A percentile compares a stretch with the other conserved stretches of the same genome.
phyloP scores from a whole-genome alignment of 1,140 invertebrate species.

The Pseudomyrmex concolor region DNA sequence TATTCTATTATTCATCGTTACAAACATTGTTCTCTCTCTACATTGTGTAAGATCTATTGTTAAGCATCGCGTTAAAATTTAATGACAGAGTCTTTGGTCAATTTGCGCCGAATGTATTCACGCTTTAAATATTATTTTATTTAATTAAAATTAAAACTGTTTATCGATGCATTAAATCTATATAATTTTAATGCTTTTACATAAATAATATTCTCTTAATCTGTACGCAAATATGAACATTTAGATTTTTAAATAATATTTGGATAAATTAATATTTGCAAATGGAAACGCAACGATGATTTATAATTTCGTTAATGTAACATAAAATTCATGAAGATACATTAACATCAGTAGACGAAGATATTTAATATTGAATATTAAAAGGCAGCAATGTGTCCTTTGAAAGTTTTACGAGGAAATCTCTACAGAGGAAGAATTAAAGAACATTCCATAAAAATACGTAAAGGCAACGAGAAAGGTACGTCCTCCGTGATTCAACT shows the following conservation, averaged over 20 bases:
- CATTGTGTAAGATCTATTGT: not conserved
- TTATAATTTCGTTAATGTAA: no score
- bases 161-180: not conserved
- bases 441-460: no score
- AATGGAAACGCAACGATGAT: no score
- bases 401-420: not conserved
- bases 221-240: not conserved
- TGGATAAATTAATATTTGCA: not conserved
- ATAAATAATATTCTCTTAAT: not conserved
- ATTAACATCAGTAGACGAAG: not conserved
- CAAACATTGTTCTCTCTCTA: not conserved
- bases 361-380: not conserved
- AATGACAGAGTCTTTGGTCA: not conserved
- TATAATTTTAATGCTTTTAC: not conserved
- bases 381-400: not conserved
- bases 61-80: not conserved
- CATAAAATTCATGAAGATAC: no score
- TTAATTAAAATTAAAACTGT: no score
- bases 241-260: not conserved
- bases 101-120: not conserved
- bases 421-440: no score
- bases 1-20: slow-evolving; percentile 58
- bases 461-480: no score
- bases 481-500: not conserved
- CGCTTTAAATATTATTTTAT: no score